Percentiles rank a stretch among this genome's conserved stretches.
phyloP scores from a whole-genome alignment of 2,113 vertebrate species.

The Antidorcas marsupialis region DNA sequence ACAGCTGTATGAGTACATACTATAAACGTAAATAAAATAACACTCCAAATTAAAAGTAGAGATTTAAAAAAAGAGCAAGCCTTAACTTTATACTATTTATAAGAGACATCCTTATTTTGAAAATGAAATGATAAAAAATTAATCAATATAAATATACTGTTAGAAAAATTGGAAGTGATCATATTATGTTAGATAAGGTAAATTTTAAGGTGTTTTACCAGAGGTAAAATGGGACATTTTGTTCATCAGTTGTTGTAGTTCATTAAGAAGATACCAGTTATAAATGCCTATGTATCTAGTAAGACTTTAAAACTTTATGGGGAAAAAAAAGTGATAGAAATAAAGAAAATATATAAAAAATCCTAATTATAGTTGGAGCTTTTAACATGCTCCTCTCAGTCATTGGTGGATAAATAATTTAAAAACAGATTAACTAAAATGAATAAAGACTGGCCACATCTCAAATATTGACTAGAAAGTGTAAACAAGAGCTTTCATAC shows the following conservation, averaged over 20 bases:
- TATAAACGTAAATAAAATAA: neutral
- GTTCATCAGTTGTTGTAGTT: neutral
- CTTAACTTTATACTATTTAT: neutral
- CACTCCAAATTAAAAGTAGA: neutral
- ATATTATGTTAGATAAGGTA: neutral
- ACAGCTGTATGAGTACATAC: neutral
- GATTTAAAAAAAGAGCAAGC: neutral
- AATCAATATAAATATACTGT: neutral
- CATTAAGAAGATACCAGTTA: neutral
- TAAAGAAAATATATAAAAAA: neutral
- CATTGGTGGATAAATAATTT: neutral
- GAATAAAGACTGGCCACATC: neutral
- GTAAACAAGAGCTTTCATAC: slow-evolving; percentile 29
- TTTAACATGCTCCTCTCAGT: neutral
- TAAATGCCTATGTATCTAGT: neutral
- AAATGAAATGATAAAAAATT: neutral
- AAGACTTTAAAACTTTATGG: neutral
- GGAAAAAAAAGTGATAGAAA: neutral
- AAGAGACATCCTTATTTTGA: neutral
- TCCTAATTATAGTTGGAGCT: neutral
- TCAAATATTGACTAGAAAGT: slow-evolving; percentile 2
- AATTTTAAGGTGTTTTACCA: neutral
- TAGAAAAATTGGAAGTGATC: neutral
- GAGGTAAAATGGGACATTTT: neutral
- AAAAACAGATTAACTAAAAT: slow-evolving; percentile 15